phyloP scores from a whole-genome alignment of 2,888 invertebrate genomes.

The Athripsodes cinereus region DNA sequence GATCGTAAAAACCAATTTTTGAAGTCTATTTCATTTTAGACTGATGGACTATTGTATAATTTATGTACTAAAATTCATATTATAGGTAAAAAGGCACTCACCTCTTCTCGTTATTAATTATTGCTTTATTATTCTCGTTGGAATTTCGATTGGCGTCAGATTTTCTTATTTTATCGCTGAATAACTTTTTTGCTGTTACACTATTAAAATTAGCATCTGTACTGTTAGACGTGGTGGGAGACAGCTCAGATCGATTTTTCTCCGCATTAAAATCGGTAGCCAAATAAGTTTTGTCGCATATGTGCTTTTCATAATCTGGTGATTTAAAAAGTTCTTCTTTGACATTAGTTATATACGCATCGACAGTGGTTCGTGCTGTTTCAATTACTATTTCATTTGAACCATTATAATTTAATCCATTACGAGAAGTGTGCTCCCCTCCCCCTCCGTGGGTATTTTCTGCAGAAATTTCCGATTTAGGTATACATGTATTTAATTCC shows the following conservation, averaged over 20 bases:
- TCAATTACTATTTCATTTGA: not conserved
- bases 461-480: not conserved
- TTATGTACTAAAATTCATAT: too few species aligned
- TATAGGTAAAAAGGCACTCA: too few species aligned
- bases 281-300: not conserved
- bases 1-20: too few species aligned
- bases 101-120: too few species aligned
- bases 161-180: not conserved
- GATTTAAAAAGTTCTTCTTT: conserved; percentile 19
- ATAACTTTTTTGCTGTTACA: not conserved
- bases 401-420: too few species aligned
- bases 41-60: too few species aligned
- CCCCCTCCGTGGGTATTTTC: not conserved
- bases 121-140: not conserved
- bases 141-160: not conserved
- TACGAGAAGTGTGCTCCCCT: too few species aligned
- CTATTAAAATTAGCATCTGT: not conserved
- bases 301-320: conserved; percentile 2
- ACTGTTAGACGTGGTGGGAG: not conserved
- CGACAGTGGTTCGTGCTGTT: conserved; percentile 4
- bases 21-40: too few species aligned
- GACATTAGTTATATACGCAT: conserved; percentile 25
- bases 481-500: conserved; percentile 1
- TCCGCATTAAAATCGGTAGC: not conserved
- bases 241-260: not conserved